Evolutionary conservation across 2,888 invertebrate genomes (phyloP).

Genomic region (Ramazzottius varieornatus): DNA sequence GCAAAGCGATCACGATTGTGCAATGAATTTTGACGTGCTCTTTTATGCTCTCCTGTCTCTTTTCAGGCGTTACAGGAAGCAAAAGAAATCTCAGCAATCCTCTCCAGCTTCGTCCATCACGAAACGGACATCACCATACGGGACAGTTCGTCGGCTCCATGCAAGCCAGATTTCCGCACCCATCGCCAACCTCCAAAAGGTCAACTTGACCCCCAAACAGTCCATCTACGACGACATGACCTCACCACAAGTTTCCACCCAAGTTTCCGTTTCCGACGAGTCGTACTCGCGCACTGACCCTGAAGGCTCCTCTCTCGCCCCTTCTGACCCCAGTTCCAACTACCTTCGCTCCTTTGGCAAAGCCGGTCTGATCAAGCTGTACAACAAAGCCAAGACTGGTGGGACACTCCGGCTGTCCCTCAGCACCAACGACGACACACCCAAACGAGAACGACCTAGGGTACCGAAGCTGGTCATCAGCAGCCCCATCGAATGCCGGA

Average conservation of each 20-base stretch:
- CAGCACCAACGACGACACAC: not conserved
- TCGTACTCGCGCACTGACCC: not conserved
- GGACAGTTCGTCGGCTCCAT: not conserved
- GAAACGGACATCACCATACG: not conserved
- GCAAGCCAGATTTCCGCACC: not conserved
- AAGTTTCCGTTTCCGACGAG: not conserved
- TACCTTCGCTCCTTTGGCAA: not conserved
- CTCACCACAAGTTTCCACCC: not conserved
- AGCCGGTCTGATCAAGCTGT: not conserved
- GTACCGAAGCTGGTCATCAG: slow-evolving; percentile 1
- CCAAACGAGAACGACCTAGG: not conserved
- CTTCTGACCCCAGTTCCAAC: not conserved
- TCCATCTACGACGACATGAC: not conserved
- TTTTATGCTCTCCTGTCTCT: no score
- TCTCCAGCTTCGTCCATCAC: not conserved
- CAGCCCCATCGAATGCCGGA: not conserved
- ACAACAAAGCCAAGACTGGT: no score
- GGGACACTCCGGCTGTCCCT: not conserved
- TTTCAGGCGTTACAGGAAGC: no score
- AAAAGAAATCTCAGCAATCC: no score
- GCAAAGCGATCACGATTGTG: not conserved
- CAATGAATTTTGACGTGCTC: no score
- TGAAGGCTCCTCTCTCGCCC: not conserved
- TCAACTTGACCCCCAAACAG: not conserved
- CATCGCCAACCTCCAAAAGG: not conserved